Conservation (phyloP, 2,888 invertebrate genomes). For the Phaonia tiefii region DNA sequence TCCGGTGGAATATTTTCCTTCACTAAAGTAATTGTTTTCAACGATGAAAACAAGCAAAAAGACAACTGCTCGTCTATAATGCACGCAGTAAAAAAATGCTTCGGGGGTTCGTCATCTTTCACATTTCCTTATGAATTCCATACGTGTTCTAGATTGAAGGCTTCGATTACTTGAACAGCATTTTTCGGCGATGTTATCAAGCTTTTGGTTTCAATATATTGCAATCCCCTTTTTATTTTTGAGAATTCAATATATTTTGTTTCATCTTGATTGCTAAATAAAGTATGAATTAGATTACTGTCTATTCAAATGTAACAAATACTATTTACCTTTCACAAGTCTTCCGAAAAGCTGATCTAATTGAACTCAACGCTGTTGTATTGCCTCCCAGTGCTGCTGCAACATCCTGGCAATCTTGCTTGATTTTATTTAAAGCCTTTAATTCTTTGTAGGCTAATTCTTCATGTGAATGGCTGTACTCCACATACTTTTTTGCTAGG, state of each 20-base stretch:
- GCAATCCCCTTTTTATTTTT: slow-evolving; percentile 13
- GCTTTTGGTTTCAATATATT: slow-evolving; percentile 1
- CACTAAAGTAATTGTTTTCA: too few relatives aligned
- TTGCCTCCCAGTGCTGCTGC: slow-evolving; percentile 12
- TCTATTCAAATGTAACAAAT: neutral
- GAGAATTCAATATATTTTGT: neutral
- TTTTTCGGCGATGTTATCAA: neutral
- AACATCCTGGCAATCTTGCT: neutral
- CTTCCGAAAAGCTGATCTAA: neutral
- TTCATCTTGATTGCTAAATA: neutral
- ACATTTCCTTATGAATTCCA: too few relatives aligned
- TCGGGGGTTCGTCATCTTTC: too few relatives aligned
- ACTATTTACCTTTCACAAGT: slow-evolving; percentile 16
- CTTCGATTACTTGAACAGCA: neutral
- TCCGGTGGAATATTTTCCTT: too few relatives aligned
- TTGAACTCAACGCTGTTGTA: neutral
- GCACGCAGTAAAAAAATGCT: too few relatives aligned
- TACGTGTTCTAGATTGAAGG: neutral
- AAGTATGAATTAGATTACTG: slow-evolving; percentile 6
- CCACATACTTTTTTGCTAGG: neutral
- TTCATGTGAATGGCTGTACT: neutral
- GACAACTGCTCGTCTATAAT: too few relatives aligned
- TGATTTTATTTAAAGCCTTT: neutral
- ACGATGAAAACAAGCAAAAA: too few relatives aligned
- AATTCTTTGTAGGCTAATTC: neutral